These are phyloP conservation scores for Nymphalis polychloros DNA, from an alignment of 2,888 invertebrate genomes.

Conservation along the genomic window DNA sequence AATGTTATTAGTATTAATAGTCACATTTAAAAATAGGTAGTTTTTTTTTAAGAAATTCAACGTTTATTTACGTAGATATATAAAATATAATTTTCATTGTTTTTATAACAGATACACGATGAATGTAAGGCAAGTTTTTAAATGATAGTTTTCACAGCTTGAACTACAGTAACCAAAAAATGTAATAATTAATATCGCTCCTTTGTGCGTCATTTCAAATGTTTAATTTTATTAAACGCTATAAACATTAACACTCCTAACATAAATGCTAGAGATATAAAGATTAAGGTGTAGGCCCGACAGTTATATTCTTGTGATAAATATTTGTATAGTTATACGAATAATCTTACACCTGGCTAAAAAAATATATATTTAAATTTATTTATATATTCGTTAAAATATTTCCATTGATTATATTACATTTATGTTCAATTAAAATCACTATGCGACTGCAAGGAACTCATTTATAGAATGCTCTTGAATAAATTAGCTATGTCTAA, in stretches of 20 bases:
- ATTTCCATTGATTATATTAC: not conserved
- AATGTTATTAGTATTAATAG: no score
- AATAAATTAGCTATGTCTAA: constrained; percentile 1
- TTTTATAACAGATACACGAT: no score
- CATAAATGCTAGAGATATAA: not conserved
- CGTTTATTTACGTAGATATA: no score
- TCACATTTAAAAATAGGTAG: no score
- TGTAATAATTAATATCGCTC: not conserved
- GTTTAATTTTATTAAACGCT: not conserved
- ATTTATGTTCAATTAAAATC: constrained; percentile 1
- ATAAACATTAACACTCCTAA: not conserved
- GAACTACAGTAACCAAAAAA: no score
- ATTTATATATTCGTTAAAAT: no score
- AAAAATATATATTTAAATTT: no score
- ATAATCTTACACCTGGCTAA: not conserved
- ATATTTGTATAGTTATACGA: not conserved
- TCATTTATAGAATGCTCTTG: not conserved
- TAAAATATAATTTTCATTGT: no score
- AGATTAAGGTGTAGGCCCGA: not conserved
- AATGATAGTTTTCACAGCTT: no score
- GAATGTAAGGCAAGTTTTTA: no score
- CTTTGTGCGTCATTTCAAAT: not conserved
- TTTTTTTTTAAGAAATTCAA: no score
- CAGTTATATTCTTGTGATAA: not conserved
- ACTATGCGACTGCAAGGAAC: not conserved